Conservation (phyloP, 1,140 invertebrate genomes). For the Dendroctonus valens region DNA sequence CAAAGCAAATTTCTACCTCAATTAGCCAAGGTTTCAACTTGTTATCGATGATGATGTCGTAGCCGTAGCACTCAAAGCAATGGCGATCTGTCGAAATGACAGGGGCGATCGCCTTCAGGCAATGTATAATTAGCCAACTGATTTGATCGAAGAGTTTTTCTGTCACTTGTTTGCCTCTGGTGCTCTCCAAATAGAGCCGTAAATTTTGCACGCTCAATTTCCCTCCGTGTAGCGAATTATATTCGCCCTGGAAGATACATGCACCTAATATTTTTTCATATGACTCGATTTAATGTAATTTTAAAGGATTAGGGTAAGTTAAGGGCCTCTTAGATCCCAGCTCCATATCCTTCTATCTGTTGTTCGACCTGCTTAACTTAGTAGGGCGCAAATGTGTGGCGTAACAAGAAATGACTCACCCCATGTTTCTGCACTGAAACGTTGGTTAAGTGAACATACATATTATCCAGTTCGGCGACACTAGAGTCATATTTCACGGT, state of each 20-base stretch:
- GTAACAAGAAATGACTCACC: constrained; percentile 53
- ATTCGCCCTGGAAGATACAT: constrained; percentile 75
- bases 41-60: constrained; percentile 86
- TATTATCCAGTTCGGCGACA: constrained; percentile 75
- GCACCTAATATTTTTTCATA: not conserved
- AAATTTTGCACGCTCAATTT: constrained; percentile 94
- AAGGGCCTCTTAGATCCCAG: too few relatives aligned
- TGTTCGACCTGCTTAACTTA: too few relatives aligned
- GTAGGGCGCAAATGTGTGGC: too few relatives aligned
- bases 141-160: constrained; percentile 82
- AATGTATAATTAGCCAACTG: constrained; percentile 87
- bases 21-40: constrained; percentile 82
- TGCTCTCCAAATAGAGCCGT: constrained; percentile 86
- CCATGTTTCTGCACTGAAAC: constrained; percentile 87
- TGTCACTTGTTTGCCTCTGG: constrained; percentile 82
- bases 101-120: constrained; percentile 73
- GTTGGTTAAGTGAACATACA: constrained; percentile 86
- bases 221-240: constrained; percentile 91
- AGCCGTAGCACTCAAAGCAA: constrained; percentile 82
- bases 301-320: too few relatives aligned
- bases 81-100: constrained; percentile 75
- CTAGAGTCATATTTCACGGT: constrained; percentile 76
- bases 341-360: too few relatives aligned
- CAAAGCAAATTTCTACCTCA: constrained; percentile 50
- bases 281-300: too few relatives aligned